Percentiles rank a stretch among this genome's conserved stretches.
These are phyloP conservation scores for Thamnophis sirtalis DNA, from an alignment of 2,113 vertebrate genomes.

Conservation along the genomic window DNA sequence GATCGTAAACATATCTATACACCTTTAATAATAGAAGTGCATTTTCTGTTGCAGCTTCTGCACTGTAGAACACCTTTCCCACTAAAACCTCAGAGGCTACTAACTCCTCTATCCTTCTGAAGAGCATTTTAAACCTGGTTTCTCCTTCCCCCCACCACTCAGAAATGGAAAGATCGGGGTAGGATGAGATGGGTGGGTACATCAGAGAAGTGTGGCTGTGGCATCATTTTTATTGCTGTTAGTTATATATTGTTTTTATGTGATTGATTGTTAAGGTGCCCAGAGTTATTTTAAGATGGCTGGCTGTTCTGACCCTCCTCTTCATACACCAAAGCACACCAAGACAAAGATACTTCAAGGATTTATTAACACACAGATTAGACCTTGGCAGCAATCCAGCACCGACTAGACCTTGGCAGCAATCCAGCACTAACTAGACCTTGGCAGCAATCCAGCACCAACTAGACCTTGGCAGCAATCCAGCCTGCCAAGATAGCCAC, in stretches of 20 bases:
- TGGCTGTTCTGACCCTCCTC: no score
- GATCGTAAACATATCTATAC: background rate
- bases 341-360: no score
- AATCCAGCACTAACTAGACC: no score
- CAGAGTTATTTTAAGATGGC: background rate
- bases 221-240: background rate
- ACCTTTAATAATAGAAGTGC: background rate
- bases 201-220: background rate
- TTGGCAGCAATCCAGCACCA: no score
- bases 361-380: no score
- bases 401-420: no score
- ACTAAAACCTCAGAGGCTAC: background rate
- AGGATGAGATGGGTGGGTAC: background rate
- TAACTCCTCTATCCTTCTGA: background rate
- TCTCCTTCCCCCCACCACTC: rapidly evolving
- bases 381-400: no score
- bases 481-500: no score
- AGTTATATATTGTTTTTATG: background rate
- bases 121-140: background rate
- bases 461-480: no score
- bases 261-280: background rate
- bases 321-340: no score
- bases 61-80: background rate
- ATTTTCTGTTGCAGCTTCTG: background rate
- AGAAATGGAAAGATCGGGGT: background rate